Conservation (phyloP, 2,113 vertebrate genomes). For the Phyllopteryx taeniolatus region DNA sequence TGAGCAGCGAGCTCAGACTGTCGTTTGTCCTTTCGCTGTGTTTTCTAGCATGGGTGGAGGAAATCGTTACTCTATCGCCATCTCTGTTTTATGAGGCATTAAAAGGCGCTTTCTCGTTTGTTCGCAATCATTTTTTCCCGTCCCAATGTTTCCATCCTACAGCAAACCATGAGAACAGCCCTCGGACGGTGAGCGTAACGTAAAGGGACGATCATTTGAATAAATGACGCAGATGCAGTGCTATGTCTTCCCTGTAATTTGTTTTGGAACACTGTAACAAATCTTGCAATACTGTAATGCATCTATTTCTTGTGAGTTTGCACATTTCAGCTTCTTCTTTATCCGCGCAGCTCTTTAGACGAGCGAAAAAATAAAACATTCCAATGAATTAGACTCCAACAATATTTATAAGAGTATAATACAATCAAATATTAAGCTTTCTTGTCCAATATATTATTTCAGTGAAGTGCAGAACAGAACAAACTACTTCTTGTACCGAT, state of each 20-base stretch:
- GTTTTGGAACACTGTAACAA: too few relatives aligned
- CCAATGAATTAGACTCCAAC: too few relatives aligned
- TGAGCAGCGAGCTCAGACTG: slow-evolving; percentile 55
- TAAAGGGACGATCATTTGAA: slow-evolving; percentile 40
- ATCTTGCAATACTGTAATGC: too few relatives aligned
- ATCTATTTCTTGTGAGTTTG: too few relatives aligned
- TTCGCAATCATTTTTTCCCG: slow-evolving; percentile 38
- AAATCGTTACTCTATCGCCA: slow-evolving; percentile 60
- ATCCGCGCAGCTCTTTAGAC: slow-evolving; percentile 49
- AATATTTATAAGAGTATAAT: slow-evolving; percentile 35
- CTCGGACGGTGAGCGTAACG: slow-evolving; percentile 45
- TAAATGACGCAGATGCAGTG: slow-evolving; percentile 54
- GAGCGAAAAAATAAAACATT: slow-evolving; percentile 6
- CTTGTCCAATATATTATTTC: slow-evolving; percentile 63
- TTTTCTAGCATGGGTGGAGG: slow-evolving; percentile 55
- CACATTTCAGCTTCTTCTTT: too few relatives aligned
- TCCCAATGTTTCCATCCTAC: slow-evolving; percentile 26
- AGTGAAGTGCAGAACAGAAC: slow-evolving; percentile 38
- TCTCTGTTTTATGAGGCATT: slow-evolving; percentile 69
- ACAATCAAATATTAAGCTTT: slow-evolving; percentile 61
- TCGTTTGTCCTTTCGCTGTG: slow-evolving; percentile 61
- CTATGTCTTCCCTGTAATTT: slow-evolving; percentile 2
- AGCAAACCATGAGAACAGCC: slow-evolving; percentile 35
- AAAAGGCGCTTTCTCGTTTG: slow-evolving; percentile 58
- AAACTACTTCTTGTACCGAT: neutral